Conservation (phyloP, 2,797 vertebrate species). For the Mus spretus region DNA sequence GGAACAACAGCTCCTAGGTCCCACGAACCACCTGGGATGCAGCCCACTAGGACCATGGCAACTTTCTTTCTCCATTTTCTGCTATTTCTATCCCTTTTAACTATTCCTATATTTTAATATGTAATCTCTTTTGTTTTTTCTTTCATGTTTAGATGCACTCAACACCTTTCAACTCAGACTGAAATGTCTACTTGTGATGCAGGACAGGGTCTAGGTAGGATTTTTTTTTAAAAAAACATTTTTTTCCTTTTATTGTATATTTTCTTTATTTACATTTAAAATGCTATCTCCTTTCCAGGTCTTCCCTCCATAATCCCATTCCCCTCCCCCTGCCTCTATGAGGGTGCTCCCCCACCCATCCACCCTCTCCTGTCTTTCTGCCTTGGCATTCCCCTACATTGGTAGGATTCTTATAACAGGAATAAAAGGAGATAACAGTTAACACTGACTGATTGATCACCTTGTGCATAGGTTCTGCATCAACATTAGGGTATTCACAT, state of each 20-base stretch:
- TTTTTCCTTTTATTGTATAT: no score
- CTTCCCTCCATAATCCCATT: no score
- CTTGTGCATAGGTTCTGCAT: neutral
- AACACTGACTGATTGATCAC: neutral
- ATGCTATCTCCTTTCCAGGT: no score
- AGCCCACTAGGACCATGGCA: no score
- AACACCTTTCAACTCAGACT: neutral
- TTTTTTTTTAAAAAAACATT: neutral
- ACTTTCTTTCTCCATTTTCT: neutral
- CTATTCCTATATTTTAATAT: neutral
- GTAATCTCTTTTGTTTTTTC: neutral
- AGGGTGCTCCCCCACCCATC: no score
- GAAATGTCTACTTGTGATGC: neutral
- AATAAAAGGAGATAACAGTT: neutral
- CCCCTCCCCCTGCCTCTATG: no score
- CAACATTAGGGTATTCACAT: neutral
- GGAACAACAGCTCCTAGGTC: neutral
- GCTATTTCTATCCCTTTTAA: neutral
- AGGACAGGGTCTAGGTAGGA: neutral
- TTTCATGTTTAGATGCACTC: neutral
- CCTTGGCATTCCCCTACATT: no score
- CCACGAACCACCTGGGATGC: neutral
- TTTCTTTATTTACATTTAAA: no score
- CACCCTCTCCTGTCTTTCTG: no score
- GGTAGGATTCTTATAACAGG: neutral